A percentile compares a stretch with the other conserved stretches of the same genome.
These are phyloP conservation scores for Athetis lepigone DNA, from an alignment of 2,888 invertebrate genomes.

Conservation along the genomic window DNA sequence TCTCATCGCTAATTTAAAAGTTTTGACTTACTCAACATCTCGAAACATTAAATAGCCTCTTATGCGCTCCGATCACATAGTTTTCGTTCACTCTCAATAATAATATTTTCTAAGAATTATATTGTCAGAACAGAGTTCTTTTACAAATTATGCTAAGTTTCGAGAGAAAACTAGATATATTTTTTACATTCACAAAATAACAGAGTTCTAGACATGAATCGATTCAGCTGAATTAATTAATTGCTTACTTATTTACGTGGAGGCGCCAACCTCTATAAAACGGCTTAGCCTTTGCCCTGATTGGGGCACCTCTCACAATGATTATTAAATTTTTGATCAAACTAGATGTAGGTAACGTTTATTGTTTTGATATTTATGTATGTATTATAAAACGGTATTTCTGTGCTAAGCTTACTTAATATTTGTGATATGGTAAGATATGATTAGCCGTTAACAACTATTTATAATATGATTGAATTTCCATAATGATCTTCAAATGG, in stretches of 20 bases:
- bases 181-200: background rate
- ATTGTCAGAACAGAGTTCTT: background rate
- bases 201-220: conserved; percentile 34
- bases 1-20: too few relatives aligned
- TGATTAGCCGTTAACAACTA: conserved; percentile 10
- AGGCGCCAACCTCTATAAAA: conserved; percentile 62
- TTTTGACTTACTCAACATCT: too few relatives aligned
- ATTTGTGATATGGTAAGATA: conserved; percentile 19
- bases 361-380: conserved; percentile 36
- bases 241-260: conserved; percentile 51
- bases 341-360: conserved; percentile 33
- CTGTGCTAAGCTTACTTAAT: conserved; percentile 23
- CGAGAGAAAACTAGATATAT: conserved; percentile 2
- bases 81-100: background rate
- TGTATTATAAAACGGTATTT: conserved; percentile 13
- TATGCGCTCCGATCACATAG: background rate
- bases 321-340: conserved; percentile 47
- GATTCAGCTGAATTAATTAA: conserved; percentile 54
- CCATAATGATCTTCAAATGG: conserved; percentile 28
- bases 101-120: background rate
- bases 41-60: background rate
- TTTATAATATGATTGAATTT: conserved; percentile 19
- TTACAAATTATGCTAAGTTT: background rate
- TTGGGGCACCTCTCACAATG: conserved; percentile 55
- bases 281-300: conserved; percentile 59